These are phyloP conservation scores for Caenorhabditis angaria DNA, from an alignment of 2,888 invertebrate species.

Conservation along the genomic window DNA sequence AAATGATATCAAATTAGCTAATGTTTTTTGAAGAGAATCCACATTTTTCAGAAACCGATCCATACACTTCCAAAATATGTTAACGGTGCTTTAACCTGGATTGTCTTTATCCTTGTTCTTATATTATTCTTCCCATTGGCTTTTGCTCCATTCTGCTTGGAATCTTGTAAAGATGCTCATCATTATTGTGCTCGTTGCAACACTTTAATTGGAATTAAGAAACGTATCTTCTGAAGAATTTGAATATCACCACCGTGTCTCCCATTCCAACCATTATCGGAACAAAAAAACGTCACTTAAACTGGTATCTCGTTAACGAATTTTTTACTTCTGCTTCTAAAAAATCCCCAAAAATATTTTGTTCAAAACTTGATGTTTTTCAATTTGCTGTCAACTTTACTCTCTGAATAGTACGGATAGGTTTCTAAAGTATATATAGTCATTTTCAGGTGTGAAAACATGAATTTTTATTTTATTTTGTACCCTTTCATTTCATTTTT, in stretches of 20 bases:
- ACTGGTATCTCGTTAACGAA: neutral
- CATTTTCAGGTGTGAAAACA: neutral
- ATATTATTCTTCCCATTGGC: constrained; percentile 62
- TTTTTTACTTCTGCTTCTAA: neutral
- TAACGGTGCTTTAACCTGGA: constrained; percentile 59
- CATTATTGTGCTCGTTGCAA: constrained; percentile 62
- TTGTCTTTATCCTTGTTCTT: constrained; percentile 51
- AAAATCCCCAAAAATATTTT: neutral
- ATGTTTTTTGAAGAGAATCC: no score
- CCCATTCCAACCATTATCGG: neutral
- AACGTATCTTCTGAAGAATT: constrained; percentile 35
- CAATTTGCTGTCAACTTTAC: neutral
- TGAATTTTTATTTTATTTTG: neutral
- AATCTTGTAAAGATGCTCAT: constrained; percentile 59
- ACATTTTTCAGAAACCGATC: constrained; percentile 53
- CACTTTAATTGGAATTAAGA: constrained; percentile 51
- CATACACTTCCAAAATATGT: constrained; percentile 56
- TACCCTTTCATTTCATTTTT: neutral
- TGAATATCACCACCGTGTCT: neutral
- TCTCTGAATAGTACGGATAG: constrained; percentile 10
- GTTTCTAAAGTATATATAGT: neutral
- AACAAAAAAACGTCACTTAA: neutral
- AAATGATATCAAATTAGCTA: no score
- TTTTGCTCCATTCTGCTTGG: constrained; percentile 61
- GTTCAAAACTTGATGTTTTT: neutral